Conservation (phyloP, 2,113 vertebrate genomes). For the Echinops telfairi region DNA sequence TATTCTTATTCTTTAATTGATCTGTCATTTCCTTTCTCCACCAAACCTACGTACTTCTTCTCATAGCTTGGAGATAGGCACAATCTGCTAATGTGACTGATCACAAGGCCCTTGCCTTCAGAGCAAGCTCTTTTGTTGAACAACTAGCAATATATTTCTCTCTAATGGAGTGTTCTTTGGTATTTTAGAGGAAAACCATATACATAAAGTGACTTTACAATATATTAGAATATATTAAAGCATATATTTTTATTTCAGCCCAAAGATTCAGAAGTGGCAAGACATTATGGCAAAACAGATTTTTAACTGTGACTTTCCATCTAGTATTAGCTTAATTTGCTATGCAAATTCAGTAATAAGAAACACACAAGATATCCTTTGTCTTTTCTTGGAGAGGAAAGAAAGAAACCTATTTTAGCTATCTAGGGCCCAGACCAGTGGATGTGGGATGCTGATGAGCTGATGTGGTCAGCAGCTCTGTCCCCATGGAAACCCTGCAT, state of each 20-base stretch:
- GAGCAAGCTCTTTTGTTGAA: too few relatives aligned
- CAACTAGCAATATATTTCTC: too few relatives aligned
- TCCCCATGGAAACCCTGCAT: background rate
- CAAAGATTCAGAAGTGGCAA: background rate
- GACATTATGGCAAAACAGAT: background rate
- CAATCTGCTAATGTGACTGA: too few relatives aligned
- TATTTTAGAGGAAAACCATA: too few relatives aligned
- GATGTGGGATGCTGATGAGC: background rate
- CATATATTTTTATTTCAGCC: background rate
- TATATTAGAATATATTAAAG: too few relatives aligned
- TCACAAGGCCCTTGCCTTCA: too few relatives aligned
- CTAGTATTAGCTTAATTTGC: background rate
- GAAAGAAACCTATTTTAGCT: background rate
- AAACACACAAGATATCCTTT: background rate
- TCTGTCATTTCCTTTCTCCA: too few relatives aligned
- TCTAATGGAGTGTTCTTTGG: too few relatives aligned
- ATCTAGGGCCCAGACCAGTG: background rate
- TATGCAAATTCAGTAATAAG: background rate
- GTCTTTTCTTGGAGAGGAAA: background rate
- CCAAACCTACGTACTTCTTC: too few relatives aligned
- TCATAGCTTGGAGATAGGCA: too few relatives aligned
- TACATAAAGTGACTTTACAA: too few relatives aligned
- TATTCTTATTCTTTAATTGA: too few relatives aligned
- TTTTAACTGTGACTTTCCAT: background rate
- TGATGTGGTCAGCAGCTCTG: background rate